Base-by-base conservation (phyloP, 1,140 invertebrate genomes). In the Sinonovacula constricta region DNA sequence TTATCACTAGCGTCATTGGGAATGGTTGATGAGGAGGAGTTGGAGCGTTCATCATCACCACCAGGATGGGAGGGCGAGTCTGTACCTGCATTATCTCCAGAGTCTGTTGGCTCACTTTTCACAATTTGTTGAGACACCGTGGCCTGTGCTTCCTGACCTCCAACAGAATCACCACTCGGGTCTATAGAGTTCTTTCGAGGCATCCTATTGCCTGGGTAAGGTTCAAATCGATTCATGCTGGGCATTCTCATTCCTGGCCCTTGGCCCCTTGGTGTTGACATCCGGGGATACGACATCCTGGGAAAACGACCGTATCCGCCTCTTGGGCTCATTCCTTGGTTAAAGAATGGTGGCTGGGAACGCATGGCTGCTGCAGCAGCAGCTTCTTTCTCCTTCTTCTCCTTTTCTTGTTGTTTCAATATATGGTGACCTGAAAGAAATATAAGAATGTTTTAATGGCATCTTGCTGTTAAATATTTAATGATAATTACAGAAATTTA, bases 11-110 rank as follows among this genome's bases (percentile, higher is more conserved):
- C 39, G 7, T 45, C 39, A 10, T 7, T 45, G 7, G 45, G 72
- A 74, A 74, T 74, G 39, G 57, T 74, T 10, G 72, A 75, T 14
- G 7, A 54, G 3, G 72, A 75, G 15, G 72, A 75, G 34, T 75
- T 62, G 33, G 71, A 75, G 14, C 24, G 22, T 3, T 28, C 60
- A 18, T 74, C 60, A 33, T 74, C 70, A 15, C 53, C 45, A 36
- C n/a, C n/a, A n/a, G n/a, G n/a, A n/a, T n/a, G n/a, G n/a, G n/a
- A n/a, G n/a, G n/a, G n/a, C n/a, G n/a, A n/a, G 24, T 74, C 70
- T 14, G 49, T 33, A n/a, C n/a, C n/a, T n/a, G n/a, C n/a, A n/a
- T n/a, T n/a, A n/a, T n/a, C n/a, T n/a, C n/a, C n/a, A n/a, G n/a
- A n/a, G n/a, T n/a, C n/a, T n/a, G n/a, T n/a, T n/a, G n/a, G n/a